Evolutionary conservation across 2,888 invertebrate genomes (phyloP).

Genomic region (Papilio gigon): DNA sequence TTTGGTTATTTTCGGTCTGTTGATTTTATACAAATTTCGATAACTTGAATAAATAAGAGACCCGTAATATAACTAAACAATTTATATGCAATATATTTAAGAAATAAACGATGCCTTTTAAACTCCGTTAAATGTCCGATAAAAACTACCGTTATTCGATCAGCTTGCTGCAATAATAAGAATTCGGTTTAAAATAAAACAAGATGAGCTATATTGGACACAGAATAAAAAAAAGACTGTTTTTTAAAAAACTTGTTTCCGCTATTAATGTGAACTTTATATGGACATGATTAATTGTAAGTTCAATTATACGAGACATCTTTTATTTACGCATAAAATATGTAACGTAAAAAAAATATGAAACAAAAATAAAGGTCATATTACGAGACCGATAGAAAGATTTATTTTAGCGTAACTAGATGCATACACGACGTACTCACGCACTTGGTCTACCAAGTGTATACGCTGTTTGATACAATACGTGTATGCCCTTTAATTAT

Average conservation of each 20-base stretch:
- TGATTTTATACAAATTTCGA: neutral
- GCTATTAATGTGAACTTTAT: neutral
- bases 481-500: neutral
- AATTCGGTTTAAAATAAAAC: conserved; percentile 2
- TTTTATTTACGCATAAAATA: neutral
- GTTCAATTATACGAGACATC: neutral
- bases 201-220: neutral
- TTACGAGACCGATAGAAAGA: too few species aligned
- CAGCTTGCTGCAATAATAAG: neutral
- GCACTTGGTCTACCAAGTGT: too few species aligned
- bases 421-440: too few species aligned
- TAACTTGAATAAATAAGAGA: neutral
- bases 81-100: too few species aligned
- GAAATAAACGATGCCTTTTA: too few species aligned
- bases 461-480: too few species aligned
- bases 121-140: neutral
- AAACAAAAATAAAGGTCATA: too few species aligned
- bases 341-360: neutral
- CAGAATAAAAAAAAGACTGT: neutral
- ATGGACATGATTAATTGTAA: neutral
- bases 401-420: too few species aligned
- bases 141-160: conserved; percentile 4
- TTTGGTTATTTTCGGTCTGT: neutral
- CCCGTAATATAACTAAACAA: too few species aligned
- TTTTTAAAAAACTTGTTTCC: neutral